phyloP scores from a whole-genome alignment of 1,140 invertebrate genomes.

The Scaptomyza hsui region DNA sequence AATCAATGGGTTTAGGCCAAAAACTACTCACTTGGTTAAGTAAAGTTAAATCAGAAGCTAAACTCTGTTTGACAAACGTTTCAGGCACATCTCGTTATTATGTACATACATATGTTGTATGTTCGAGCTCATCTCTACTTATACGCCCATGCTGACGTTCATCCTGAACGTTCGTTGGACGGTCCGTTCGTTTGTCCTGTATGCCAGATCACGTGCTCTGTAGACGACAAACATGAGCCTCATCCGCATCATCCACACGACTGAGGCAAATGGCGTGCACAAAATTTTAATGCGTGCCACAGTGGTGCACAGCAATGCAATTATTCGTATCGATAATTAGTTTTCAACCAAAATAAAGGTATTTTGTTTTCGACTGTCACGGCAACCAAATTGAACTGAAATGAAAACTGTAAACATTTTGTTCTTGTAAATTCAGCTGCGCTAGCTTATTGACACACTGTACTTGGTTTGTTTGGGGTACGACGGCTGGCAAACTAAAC shows the following conservation, averaged over 20 bases:
- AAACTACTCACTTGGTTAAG: too few species aligned
- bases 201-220: constrained; percentile 40
- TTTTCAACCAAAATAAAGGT: not conserved
- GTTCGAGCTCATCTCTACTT: not conserved
- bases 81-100: not conserved
- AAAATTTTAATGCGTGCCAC: constrained; percentile 32
- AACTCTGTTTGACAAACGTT: not conserved
- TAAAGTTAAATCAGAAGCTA: too few species aligned
- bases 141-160: not conserved
- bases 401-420: too few species aligned
- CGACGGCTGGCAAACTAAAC: not conserved
- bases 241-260: constrained; percentile 31
- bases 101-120: not conserved
- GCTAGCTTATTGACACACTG: not conserved
- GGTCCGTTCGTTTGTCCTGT: constrained; percentile 3
- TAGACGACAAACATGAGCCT: constrained; percentile 35
- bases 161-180: not conserved
- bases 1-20: not conserved
- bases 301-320: not conserved
- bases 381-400: not conserved
- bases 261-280: constrained; percentile 28
- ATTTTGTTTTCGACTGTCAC: not conserved
- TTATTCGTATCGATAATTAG: constrained; percentile 7
- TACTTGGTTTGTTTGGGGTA: not conserved
- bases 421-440: not conserved